These are phyloP conservation scores for Andrena bucephala DNA, from an alignment of 2,888 invertebrate genomes.

Conservation along the genomic window DNA sequence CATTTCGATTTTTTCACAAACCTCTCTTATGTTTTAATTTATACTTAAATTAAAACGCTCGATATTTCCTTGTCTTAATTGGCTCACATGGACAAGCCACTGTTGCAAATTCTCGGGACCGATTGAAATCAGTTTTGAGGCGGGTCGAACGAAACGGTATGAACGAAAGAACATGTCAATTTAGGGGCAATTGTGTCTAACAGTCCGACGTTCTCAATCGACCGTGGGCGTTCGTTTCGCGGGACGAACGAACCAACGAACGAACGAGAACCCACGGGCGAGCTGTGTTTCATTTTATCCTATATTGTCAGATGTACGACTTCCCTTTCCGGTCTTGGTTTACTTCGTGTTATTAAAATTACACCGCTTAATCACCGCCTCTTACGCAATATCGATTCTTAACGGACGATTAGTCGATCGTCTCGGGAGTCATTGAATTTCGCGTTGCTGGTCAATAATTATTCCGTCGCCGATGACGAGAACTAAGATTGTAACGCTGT, in stretches of 20 bases:
- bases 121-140: not conserved
- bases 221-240: constrained; percentile 53
- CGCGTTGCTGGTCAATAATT: not conserved
- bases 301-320: constrained; percentile 36
- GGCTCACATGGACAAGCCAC: not conserved
- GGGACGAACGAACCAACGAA: constrained; percentile 41
- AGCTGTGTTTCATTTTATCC: constrained; percentile 49
- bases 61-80: not conserved
- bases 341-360: constrained; percentile 3
- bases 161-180: constrained; percentile 49
- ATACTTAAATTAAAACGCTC: not conserved
- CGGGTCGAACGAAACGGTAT: constrained; percentile 36
- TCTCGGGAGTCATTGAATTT: constrained; percentile 1
- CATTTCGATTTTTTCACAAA: too few species aligned
- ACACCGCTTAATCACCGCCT: not conserved
- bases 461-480: constrained; percentile 6
- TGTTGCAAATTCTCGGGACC: not conserved
- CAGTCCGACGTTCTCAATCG: constrained; percentile 49
- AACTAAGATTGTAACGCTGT: not conserved
- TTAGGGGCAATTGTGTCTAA: constrained; percentile 56
- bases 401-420: not conserved
- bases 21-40: not conserved
- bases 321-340: constrained; percentile 55
- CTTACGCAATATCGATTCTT: not conserved
- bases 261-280: constrained; percentile 30